Evolutionary conservation across 2,888 invertebrate genomes (phyloP), one percentile per base, ranked within the genome.

Genomic region (Alentia gelatinosa): DNA sequence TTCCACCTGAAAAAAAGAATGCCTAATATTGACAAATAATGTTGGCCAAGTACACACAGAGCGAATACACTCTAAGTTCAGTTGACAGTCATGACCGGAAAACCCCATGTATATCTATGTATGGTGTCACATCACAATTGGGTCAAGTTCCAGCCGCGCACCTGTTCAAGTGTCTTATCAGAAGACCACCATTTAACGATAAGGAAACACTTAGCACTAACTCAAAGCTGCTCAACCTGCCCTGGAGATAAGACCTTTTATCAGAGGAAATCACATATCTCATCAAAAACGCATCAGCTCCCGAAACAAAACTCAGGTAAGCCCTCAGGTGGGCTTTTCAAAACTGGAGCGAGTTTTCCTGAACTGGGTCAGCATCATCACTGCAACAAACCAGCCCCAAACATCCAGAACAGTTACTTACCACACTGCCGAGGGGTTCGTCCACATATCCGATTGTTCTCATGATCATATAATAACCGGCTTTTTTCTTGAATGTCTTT

Each of bases 111-210:
- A 35, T 15, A 19, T 37, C 15, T 19, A 79, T 39, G 23, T 30
- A 30, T 30, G 4, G 1, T 47, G 19, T 1, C 4, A 15, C 23
- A 9, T 3, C 15, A 26, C 23, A 86, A 86, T 33, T 86, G 9
- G 86, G 86, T 86, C 86, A 86, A 0, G 40, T 37, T n/a, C 33
- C 26, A 15, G 33, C 79, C n/a, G 15, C 47, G 42, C 47, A 86
- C 86, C 86, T 86, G 86, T n/a, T n/a, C n/a, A n/a, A n/a, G n/a
- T n/a, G n/a, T 35, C 86, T 86, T 86, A 86, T 86, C 86, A 47
- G 19, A 47, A 47, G 5, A 5, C 30, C 23, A 35, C 33, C 9
- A 12, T 19, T 33, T 5, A 23, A 19, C 47, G 50, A 86, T 86
- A 86, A 50, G 33, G 30, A 3, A 23, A 19, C 26, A n/a, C 86